Percentiles rank a stretch among this genome's conserved stretches.
phyloP scores from a whole-genome alignment of 2,113 vertebrate species.

The Crotalus tigris region DNA sequence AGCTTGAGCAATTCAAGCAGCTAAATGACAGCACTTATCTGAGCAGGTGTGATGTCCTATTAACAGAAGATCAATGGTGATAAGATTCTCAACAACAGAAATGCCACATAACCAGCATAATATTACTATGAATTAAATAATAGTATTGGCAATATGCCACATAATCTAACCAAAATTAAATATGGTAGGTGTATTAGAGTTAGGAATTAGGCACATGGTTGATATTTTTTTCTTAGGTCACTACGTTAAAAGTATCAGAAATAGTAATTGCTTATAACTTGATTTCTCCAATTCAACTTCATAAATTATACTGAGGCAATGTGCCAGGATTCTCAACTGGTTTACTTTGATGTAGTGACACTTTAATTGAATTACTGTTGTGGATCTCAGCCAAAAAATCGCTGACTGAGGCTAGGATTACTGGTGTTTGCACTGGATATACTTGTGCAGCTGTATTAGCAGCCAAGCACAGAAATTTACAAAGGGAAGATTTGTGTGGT shows the following conservation, averaged over 20 bases:
- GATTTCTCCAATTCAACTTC: background rate
- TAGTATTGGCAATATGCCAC: background rate
- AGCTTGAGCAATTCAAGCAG: constrained; percentile 3
- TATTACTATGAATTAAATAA: background rate
- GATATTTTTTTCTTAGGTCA: background rate
- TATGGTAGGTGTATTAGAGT: background rate
- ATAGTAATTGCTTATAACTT: background rate
- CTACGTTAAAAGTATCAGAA: background rate
- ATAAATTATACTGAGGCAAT: background rate
- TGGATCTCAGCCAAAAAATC: background rate
- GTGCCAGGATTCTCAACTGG: background rate
- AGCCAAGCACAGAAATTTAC: background rate
- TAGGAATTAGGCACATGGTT: background rate
- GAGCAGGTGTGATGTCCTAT: constrained; percentile 13
- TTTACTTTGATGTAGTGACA: background rate
- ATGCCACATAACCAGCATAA: background rate
- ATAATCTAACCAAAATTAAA: background rate
- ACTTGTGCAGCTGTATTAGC: background rate
- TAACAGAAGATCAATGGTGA: constrained; percentile 15
- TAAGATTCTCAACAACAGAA: constrained; percentile 6
- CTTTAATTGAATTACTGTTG: background rate
- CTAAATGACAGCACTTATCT: background rate
- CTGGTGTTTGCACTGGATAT: background rate
- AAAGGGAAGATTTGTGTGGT: background rate
- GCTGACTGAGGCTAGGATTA: too few species aligned